Conservation (phyloP, 2,113 vertebrate genomes). For the Austrofundulus limnaeus region DNA sequence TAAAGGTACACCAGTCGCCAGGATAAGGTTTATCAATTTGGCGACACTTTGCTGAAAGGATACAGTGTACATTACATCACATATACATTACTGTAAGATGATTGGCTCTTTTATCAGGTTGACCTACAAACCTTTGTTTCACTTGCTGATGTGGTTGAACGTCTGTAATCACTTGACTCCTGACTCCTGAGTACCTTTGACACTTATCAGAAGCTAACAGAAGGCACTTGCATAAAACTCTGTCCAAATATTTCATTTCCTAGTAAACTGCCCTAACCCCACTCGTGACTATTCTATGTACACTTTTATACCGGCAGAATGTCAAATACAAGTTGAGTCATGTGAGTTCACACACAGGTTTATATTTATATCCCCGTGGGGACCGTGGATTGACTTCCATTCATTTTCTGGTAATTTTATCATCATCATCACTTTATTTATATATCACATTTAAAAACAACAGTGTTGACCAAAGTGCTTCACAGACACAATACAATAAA, state of each 20-base stretch:
- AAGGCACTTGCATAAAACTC: neutral
- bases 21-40: constrained; percentile 10
- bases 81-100: neutral
- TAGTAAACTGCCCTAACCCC: neutral
- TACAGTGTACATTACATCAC: neutral
- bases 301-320: no score
- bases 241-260: neutral
- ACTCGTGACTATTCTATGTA: neutral
- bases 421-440: no score
- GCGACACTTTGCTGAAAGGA: neutral
- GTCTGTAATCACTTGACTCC: neutral
- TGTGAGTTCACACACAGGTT: neutral
- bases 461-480: no score
- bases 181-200: neutral
- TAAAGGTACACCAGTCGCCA: constrained; percentile 3
- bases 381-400: no score
- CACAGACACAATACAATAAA: no score
- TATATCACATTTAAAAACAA: no score
- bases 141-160: constrained; percentile 7
- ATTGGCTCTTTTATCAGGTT: constrained; percentile 14
- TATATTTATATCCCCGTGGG: no score
- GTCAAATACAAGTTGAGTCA: no score
- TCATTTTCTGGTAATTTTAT: no score
- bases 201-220: neutral
- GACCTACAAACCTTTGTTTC: constrained; percentile 24